Base-by-base conservation (phyloP, 2,113 vertebrate genomes). In the Cololabis saira region DNA sequence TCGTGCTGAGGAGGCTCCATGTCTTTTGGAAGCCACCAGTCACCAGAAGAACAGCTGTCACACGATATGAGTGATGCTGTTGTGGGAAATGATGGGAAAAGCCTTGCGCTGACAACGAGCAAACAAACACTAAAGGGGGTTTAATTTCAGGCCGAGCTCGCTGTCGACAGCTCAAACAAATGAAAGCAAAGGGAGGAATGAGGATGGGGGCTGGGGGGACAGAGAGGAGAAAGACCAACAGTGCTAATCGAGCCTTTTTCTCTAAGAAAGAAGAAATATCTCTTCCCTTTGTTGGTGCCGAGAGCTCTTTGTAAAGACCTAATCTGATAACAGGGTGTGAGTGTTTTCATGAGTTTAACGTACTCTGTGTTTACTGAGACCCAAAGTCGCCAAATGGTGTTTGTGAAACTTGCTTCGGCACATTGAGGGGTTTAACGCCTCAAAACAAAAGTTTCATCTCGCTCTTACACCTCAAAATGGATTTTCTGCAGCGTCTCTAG, bases 81-180 rank as follows among this genome's bases (percentile, higher is more conserved):
- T 74, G 41, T 14, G 17, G 60, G 72, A 66, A 78, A 74, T 49
- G 73, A 84, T 68, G 81, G 79, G 74, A 68, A 78, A 86, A 79
- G 71, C 66, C 83, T 60, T 0, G 42, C 7, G 66, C 37, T 87
- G 85, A 91, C 84, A 85, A 68, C 14, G 55, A 68, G 84, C 84
- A 90, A 90, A 88, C 86, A 89, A 89, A 90, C 78, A 87, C 78
- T 30, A 79, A 87, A 76, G 78, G 74, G 74, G 66, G 81, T 80
- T 88, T 86, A 62, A 90, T 89, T 74, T 78, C 81, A 84, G 83
- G 86, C 76, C 71, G 48, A 80, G 67, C 71, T 81, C 22, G n/a
- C 78, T 81, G 85, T 86, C 66, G 63, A 83, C 88, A 89, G 83
- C 83, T 84, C 61, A 1, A 77, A 87, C 85, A 84, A 85, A 80